A percentile compares a stretch with the other conserved stretches of the same genome.
Conservation (phyloP, 2,113 vertebrate genomes). For the Oxyura jamaicensis region DNA sequence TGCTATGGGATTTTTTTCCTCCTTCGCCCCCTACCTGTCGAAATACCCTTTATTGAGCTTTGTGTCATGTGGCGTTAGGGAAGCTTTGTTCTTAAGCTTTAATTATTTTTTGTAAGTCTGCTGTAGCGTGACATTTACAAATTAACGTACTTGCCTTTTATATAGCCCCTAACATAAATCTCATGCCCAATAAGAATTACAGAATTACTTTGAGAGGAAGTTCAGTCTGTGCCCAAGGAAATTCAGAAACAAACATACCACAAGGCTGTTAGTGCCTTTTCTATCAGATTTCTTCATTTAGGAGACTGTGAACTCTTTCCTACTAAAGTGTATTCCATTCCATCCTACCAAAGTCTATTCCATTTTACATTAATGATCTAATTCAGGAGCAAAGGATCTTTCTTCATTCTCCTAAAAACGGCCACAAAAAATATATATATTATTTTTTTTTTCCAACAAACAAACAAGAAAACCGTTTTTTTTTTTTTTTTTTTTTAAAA, state of each 20-base stretch:
- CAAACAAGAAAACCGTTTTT: no score
- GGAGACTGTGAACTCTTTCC: neutral
- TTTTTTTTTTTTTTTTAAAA: neutral
- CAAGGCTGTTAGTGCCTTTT: neutral
- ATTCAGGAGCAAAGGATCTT: neutral
- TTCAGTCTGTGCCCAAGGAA: neutral
- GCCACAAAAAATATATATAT: neutral
- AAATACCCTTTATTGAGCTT: slow-evolving; percentile 42
- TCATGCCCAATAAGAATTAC: neutral
- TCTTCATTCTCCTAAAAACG: neutral
- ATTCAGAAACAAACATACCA: neutral
- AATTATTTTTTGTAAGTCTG: slow-evolving; percentile 21
- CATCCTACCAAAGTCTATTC: no score
- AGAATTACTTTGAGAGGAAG: neutral
- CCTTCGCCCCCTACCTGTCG: slow-evolving; percentile 43
- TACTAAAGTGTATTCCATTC: neutral
- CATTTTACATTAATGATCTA: neutral
- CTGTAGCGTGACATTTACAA: neutral
- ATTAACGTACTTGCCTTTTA: slow-evolving; percentile 27
- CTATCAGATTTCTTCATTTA: neutral
- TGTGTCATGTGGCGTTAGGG: slow-evolving; percentile 49
- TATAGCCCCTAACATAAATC: neutral
- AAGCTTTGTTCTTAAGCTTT: slow-evolving; percentile 39
- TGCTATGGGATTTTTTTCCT: neutral
- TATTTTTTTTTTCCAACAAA: neutral